Percentiles rank a stretch among this genome's conserved stretches.
Evolutionary conservation across 2,797 vertebrate genomes (phyloP).

Genomic region (Oryzias sinensis): DNA sequence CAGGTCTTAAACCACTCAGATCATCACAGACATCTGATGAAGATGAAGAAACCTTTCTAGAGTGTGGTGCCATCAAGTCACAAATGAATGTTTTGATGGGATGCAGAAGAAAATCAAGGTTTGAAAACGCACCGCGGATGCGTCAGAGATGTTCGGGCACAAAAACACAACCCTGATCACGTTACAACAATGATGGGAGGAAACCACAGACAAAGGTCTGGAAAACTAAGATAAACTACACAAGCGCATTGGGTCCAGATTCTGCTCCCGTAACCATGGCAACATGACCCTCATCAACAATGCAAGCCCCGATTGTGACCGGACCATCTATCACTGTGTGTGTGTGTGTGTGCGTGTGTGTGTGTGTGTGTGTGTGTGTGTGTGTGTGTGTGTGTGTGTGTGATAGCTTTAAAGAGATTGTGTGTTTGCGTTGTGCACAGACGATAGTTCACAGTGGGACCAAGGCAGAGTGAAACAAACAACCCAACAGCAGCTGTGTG

Average conservation of each 20-base stretch:
- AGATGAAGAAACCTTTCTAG: no score
- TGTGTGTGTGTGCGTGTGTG: conserved; percentile 15
- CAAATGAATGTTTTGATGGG: no score
- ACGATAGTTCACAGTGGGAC: conserved; percentile 7
- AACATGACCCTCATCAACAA: conserved; percentile 75
- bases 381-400: conserved; percentile 16
- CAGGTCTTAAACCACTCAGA: no score
- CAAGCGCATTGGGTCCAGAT: background rate
- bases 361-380: conserved; percentile 14
- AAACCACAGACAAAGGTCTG: background rate
- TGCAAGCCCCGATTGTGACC: conserved; percentile 56
- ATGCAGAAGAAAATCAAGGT: no score
- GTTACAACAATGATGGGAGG: background rate
- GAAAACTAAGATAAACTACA: background rate
- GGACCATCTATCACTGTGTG: conserved; percentile 66
- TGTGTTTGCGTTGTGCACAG: background rate
- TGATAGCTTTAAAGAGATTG: background rate
- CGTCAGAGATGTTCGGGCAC: no score
- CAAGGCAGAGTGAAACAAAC: conserved; percentile 31
- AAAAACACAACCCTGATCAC: no score
- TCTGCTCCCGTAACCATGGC: conserved; percentile 64
- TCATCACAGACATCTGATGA: no score
- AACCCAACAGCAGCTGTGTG: conserved; percentile 22
- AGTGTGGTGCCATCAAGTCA: no score
- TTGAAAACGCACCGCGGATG: no score